phyloP scores from a whole-genome alignment of 2,113 vertebrate genomes.

The Ciconia maguari region DNA sequence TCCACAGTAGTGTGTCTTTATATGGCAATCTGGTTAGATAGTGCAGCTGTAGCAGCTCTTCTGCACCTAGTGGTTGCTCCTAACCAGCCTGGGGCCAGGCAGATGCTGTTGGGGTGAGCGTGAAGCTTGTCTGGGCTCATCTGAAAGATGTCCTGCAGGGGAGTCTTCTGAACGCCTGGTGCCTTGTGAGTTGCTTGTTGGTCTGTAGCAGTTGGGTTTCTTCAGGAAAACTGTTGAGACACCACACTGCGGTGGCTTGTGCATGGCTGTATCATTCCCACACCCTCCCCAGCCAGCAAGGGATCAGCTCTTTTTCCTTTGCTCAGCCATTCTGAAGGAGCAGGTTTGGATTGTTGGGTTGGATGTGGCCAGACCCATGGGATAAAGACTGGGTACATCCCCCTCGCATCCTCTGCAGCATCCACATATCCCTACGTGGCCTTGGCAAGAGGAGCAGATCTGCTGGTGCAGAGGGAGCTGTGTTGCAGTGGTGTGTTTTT shows the following conservation, averaged over 20 bases:
- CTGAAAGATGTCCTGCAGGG: background rate
- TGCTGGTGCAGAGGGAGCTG: background rate
- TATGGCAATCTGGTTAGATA: background rate
- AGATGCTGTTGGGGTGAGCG: background rate
- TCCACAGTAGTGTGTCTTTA: background rate
- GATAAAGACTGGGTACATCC: background rate
- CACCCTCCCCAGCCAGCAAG: background rate
- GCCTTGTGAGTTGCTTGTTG: background rate
- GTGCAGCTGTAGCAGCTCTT: background rate
- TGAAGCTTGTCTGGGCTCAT: background rate
- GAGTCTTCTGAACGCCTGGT: background rate
- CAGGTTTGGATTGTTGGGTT: accelerated
- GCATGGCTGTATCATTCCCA: accelerated
- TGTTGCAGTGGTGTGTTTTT: background rate
- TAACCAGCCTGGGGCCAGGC: background rate
- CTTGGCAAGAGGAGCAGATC: background rate
- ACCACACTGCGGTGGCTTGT: accelerated
- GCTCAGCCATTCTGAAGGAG: background rate
- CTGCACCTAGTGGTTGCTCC: background rate
- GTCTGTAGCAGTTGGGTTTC: background rate
- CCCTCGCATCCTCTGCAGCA: accelerated
- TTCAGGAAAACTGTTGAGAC: background rate
- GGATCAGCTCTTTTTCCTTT: background rate
- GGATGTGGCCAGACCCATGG: background rate
- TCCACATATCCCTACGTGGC: accelerated